phyloP scores from a whole-genome alignment of 1,140 invertebrate species.

The Goniozus legneri region DNA sequence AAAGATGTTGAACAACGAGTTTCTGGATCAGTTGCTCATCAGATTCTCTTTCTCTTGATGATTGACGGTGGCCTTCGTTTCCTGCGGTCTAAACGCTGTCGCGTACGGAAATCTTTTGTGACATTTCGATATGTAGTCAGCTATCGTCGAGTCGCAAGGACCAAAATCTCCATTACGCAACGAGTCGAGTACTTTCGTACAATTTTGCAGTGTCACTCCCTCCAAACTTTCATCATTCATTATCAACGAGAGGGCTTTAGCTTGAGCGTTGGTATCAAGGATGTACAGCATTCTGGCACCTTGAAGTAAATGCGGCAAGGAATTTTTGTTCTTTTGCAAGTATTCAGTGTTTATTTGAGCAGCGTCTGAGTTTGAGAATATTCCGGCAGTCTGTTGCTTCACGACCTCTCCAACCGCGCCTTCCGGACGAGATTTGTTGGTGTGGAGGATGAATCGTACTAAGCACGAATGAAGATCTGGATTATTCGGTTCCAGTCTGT shows the following conservation, averaged over 20 bases:
- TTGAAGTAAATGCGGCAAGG: slow-evolving; percentile 69
- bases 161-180: slow-evolving; percentile 78
- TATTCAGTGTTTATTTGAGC: slow-evolving; percentile 70
- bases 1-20: slow-evolving; percentile 18
- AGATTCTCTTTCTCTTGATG: slow-evolving; percentile 50
- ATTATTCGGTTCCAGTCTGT: slow-evolving; percentile 68
- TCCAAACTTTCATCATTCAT: slow-evolving; percentile 60
- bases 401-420: slow-evolving; percentile 71
- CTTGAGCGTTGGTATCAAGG: slow-evolving; percentile 60
- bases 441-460: slow-evolving; percentile 68
- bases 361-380: slow-evolving; percentile 62
- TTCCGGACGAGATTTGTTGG: slow-evolving; percentile 53
- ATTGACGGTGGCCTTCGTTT: slow-evolving; percentile 34
- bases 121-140: slow-evolving; percentile 69
- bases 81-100: slow-evolving; percentile 62
- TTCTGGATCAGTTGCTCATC: slow-evolving; percentile 51
- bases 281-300: slow-evolving; percentile 69
- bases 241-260: slow-evolving; percentile 62
- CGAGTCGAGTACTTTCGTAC: slow-evolving; percentile 72
- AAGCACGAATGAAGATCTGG: slow-evolving; percentile 82
- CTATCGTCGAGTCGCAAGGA: slow-evolving; percentile 62
- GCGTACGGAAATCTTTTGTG: slow-evolving; percentile 72
- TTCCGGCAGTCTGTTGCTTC: slow-evolving; percentile 62
- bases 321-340: slow-evolving; percentile 60
- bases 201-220: slow-evolving; percentile 65